Base-by-base conservation (phyloP, 1,140 invertebrate genomes). In the Diachasma alloeum region DNA sequence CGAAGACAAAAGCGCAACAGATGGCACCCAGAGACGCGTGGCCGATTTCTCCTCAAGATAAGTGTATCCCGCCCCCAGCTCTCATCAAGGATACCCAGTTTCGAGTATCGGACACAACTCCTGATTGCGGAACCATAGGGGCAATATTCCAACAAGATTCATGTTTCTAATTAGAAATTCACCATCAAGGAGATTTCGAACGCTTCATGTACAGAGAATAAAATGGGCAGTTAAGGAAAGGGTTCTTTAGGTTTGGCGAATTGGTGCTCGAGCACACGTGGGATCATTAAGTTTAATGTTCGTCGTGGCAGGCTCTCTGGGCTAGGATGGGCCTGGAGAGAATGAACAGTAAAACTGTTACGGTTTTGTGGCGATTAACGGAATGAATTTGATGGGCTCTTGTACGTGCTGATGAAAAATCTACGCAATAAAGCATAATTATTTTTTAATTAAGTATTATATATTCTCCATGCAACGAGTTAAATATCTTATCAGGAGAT, bases 1-100 rank as follows among this genome's bases (percentile, higher is more conserved):
- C 24, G 11, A 15, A 19, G 19, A 68, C 74, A 68, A 79, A 74
- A 75, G 17, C 31, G 80, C 83, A 85, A 85, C 85, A 87, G 85
- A 85, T 87, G 85, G 84, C 31, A 82, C 72, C 79, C 76, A 79
- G 76, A 19, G 66, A 78, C 71, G 74, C 70, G 72, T 77, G 74
- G 74, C 74, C 63, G 72, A 78, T 78, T 53, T 74, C 42, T 26
- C 22, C 31, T 53, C 8, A n/a, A 71, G 74, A 76, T 76, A 76
- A 70, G 17, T 67, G 42, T 66, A 68, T 56, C n/a, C 46, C 44
- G 24, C 36, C 68, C 74, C 19, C 53, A 17, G 31, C 26, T 4
- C 31, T 13, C 24, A 48, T 37, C 26, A 56, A 36, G 56, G 44
- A 46, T 26, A 31, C 31, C 6, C 44, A 39, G 9, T 31, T 37